Base-by-base conservation (phyloP, 2,888 invertebrate species). In the Mylabris sibirica region DNA sequence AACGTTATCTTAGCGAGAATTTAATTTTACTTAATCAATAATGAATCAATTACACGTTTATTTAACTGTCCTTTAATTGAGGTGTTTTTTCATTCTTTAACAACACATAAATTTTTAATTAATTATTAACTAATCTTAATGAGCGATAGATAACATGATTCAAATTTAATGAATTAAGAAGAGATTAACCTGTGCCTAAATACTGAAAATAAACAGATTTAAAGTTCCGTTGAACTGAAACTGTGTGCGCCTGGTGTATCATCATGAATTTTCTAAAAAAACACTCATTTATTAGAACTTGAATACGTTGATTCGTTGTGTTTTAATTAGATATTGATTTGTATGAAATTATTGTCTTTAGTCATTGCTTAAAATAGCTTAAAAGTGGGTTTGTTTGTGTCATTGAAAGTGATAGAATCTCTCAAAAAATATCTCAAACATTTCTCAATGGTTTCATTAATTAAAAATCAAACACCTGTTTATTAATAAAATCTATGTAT, bases 171-270 rank as follows among this genome's bases (percentile, higher is more conserved):
- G 61, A 60, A 41, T 30, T 44, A 30, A n/a, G n/a, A n/a, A n/a
- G 22, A 41, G 44, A 59, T 66, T 35, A 65, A 65, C 65, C 65
- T 68, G 49, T 26, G 59, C 38, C 53, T 34, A 20, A 60, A 34
- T 24, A 60, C 67, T 53, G 57, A 68, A 68, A 68, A 65, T 68
- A 68, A 68, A 68, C 68, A 67, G 34, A 65, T 60, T 49, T 30
- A 30, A n/a, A 64, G 65, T 68, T 68, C 65, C 68, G 68, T 62
- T 65, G 65, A 30, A 30, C 26, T 65, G 62, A 65, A 65, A 68
- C 35, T 9, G 59, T 41, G 30, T 60, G 49, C 17, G 20, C 11
- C 49, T 49, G 3, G 49, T 12, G 12, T 5, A 34, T 8, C 44
- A 44, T 20, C 49, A 49, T 11, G 3, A 49, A 49, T 49, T 20